Base-by-base conservation (phyloP, 2,797 vertebrate species). In the Prunella strophiata region DNA sequence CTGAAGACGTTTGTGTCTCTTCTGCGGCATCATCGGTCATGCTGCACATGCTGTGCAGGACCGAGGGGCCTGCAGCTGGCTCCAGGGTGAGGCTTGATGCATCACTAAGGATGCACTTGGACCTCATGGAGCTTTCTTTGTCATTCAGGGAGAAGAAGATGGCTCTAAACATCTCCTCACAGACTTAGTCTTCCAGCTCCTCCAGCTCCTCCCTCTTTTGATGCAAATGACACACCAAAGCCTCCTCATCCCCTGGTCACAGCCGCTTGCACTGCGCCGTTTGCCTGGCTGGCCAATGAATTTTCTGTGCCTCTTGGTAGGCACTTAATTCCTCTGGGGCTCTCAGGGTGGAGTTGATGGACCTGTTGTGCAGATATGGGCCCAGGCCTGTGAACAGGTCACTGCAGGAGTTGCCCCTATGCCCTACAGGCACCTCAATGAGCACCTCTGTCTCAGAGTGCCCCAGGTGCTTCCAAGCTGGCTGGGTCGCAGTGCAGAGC, bases 251-350 rank as follows among this genome's bases (percentile, higher is more conserved):
- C 54, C 34, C 32, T 16, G 32, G 32, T 32, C 54, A 55, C 54
- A 55, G 32, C 54, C 9, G 54, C 32, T 34, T 55, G 10, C 10
- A 14, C 21, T 2, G 1, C 21, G 3, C 17, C 2, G 13, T n/a
- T n/a, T 26, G 38, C 38, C 16, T 5, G 29, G 16, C 51, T 34
- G 51, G 17, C 30, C 4, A 5, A 21, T 0, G 0, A 43, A n/a
- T 34, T 21, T 11, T 30, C 23, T 27, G 3, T 4, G 2, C 23
- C 17, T n/a, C 22, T 16, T 11, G 10, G 5, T 2, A 2, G 4
- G 4, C 23, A 9, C 7, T 10, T 16, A 27, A n/a, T 13, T 20
- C 4, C 54, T 22, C 36, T 55, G 30, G 17, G 4, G 23, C 3
- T 34, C 7, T 72, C 18, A 2, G 9, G 8, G 23, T 34, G 30